Conservation (phyloP, 2,888 invertebrate species). For the Neocrepidodera transversa region DNA sequence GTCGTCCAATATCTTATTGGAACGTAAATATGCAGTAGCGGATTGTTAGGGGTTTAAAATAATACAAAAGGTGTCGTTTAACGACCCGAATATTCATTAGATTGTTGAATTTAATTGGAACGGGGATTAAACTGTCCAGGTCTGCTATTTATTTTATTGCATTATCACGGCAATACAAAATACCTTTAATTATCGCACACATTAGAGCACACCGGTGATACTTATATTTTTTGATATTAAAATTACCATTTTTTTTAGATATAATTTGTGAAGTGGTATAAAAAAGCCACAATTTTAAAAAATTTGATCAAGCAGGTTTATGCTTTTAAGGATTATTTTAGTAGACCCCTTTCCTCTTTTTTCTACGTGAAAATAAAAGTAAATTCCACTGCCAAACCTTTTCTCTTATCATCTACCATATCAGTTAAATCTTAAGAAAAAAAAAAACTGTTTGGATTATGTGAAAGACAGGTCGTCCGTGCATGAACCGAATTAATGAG, state of each 20-base stretch:
- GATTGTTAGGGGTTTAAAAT: slow-evolving; percentile 10
- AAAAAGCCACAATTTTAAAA: too few relatives aligned
- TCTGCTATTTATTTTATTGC: slow-evolving; percentile 13
- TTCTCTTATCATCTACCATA: too few relatives aligned
- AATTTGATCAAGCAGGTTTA: too few relatives aligned
- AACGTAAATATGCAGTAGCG: slow-evolving; percentile 30
- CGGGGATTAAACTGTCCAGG: slow-evolving; percentile 14
- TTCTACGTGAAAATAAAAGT: too few relatives aligned
- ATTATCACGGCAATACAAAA: slow-evolving; percentile 14
- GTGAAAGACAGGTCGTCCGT: slow-evolving; percentile 1
- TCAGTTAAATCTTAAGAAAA: too few relatives aligned
- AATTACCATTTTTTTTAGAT: too few relatives aligned
- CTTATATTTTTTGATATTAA: too few relatives aligned
- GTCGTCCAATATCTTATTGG: slow-evolving; percentile 31
- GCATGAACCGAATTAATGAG: slow-evolving; percentile 1
- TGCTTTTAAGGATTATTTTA: too few relatives aligned
- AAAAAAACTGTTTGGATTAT: not conserved
- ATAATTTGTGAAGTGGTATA: too few relatives aligned
- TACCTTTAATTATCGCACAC: slow-evolving; percentile 10
- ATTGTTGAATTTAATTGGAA: slow-evolving; percentile 17
- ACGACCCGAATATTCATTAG: slow-evolving; percentile 17
- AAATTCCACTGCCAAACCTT: too few relatives aligned
- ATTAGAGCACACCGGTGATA: too few relatives aligned
- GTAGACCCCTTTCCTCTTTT: too few relatives aligned
- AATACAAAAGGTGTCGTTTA: slow-evolving; percentile 13